A percentile compares a stretch with the other conserved stretches of the same genome.
These are phyloP conservation scores for Automeris io DNA, from an alignment of 2,888 invertebrate species.

Conservation along the genomic window DNA sequence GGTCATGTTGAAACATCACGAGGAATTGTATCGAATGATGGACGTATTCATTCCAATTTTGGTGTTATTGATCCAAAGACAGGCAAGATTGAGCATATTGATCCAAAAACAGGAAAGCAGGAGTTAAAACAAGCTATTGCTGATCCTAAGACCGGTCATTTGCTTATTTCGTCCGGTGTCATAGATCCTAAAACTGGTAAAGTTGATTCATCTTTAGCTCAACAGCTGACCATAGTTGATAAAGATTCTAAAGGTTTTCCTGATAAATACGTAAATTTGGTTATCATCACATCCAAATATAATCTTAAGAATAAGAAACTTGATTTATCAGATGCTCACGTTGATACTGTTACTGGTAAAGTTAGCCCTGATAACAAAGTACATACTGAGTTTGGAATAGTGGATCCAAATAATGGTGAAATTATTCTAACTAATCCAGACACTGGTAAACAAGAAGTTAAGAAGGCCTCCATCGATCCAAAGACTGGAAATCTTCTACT, in stretches of 20 bases:
- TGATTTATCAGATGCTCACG: constrained; percentile 60
- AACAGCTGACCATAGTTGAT: constrained; percentile 66
- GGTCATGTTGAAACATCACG: constrained; percentile 69
- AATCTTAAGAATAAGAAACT: constrained; percentile 64
- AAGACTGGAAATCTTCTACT: constrained; percentile 76
- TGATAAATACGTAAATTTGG: constrained; percentile 60
- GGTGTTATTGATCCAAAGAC: constrained; percentile 75
- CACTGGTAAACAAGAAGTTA: constrained; percentile 77
- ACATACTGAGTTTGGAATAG: constrained; percentile 71
- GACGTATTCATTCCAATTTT: constrained; percentile 70
- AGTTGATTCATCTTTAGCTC: constrained; percentile 66
- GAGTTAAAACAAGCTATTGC: constrained; percentile 76
- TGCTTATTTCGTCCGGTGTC: constrained; percentile 72
- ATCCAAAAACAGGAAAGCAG: constrained; percentile 73
- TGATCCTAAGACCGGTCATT: constrained; percentile 75
- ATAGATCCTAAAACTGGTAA: constrained; percentile 78
- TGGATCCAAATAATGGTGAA: constrained; percentile 74
- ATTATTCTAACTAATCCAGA: constrained; percentile 72
- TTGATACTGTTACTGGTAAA: constrained; percentile 46
- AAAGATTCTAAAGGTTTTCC: constrained; percentile 40
- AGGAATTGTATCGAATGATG: constrained; percentile 53
- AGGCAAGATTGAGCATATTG: constrained; percentile 72
- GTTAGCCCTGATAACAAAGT: constrained; percentile 62
- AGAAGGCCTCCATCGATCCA: constrained; percentile 79
- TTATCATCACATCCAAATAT: constrained; percentile 70